Percentiles rank a stretch among this genome's conserved stretches.
Evolutionary conservation across 2,113 vertebrate genomes (phyloP).

Genomic region (Athene cunicularia): DNA sequence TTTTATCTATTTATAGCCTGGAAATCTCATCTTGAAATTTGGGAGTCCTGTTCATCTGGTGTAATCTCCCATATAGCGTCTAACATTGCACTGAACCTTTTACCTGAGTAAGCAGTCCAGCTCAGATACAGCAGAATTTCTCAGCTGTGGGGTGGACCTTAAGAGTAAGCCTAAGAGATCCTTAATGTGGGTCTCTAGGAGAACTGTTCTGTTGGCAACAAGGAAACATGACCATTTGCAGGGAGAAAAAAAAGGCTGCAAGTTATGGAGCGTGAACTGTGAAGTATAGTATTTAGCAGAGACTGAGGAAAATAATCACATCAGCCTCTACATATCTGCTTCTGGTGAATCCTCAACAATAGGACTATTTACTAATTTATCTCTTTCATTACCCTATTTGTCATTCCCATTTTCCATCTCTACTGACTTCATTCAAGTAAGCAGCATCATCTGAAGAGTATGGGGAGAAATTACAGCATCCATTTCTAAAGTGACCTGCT

Average conservation of each 20-base stretch:
- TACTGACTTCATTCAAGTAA: slow-evolving; percentile 4
- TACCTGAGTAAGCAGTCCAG: not conserved
- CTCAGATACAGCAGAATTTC: not conserved
- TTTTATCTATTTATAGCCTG: not conserved
- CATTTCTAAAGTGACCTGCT: not conserved
- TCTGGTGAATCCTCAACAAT: not conserved
- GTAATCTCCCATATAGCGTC: not conserved
- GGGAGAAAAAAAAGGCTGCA: not conserved
- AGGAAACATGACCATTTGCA: not conserved
- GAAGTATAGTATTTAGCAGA: not conserved
- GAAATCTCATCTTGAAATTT: not conserved
- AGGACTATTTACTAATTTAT: not conserved
- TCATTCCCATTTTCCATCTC: not conserved
- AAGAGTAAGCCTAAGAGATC: not conserved
- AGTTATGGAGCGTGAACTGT: not conserved
- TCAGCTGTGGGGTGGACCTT: not conserved
- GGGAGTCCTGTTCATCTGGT: not conserved
- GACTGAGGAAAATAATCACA: not conserved
- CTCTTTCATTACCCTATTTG: not conserved
- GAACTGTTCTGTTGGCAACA: not conserved
- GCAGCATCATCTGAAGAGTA: not conserved
- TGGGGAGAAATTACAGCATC: not conserved
- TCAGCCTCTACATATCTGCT: not conserved
- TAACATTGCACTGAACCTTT: not conserved
- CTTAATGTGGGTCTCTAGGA: not conserved